Evolutionary conservation across 2,797 vertebrate species (phyloP).

Genomic region (Eospalax fontanierii): DNA sequence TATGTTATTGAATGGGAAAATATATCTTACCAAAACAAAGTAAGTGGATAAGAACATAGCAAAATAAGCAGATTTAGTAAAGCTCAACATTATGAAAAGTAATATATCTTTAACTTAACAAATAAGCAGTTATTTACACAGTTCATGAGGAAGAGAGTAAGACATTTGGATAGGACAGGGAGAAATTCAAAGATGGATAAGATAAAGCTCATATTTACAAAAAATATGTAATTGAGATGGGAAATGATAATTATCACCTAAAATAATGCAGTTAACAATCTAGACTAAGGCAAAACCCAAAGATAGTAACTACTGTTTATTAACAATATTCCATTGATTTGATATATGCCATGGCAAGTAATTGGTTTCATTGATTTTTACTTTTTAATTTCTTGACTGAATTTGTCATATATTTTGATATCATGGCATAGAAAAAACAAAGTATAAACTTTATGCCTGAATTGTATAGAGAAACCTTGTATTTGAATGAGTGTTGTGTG

Average conservation of each 20-base stretch:
- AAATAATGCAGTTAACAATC: slow-evolving; percentile 31
- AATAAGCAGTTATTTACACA: slow-evolving; percentile 36
- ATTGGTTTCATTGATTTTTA: slow-evolving; percentile 70
- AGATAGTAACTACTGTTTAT: background rate
- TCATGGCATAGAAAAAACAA: slow-evolving; percentile 35
- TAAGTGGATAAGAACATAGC: background rate
- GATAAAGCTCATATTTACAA: slow-evolving; percentile 57
- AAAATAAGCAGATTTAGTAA: slow-evolving; percentile 55
- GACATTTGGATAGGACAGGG: background rate
- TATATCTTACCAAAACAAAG: slow-evolving; percentile 50
- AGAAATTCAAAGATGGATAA: slow-evolving; percentile 19
- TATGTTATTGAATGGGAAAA: slow-evolving; percentile 45
- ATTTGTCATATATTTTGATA: slow-evolving; percentile 13
- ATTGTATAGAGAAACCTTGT: background rate
- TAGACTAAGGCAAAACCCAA: slow-evolving; percentile 32
- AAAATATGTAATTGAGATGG: slow-evolving; percentile 9
- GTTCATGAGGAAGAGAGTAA: background rate
- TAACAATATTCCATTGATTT: slow-evolving; percentile 26
- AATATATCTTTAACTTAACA: slow-evolving; percentile 34
- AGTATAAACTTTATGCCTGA: slow-evolving; percentile 50
- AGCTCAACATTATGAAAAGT: slow-evolving; percentile 46
- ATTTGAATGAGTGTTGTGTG: slow-evolving; percentile 10
- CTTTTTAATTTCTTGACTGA: slow-evolving; percentile 29
- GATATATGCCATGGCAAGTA: slow-evolving; percentile 20
- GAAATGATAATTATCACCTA: slow-evolving; percentile 21